Conservation (phyloP, 2,797 vertebrate genomes). For the Eremophila alpestris region DNA sequence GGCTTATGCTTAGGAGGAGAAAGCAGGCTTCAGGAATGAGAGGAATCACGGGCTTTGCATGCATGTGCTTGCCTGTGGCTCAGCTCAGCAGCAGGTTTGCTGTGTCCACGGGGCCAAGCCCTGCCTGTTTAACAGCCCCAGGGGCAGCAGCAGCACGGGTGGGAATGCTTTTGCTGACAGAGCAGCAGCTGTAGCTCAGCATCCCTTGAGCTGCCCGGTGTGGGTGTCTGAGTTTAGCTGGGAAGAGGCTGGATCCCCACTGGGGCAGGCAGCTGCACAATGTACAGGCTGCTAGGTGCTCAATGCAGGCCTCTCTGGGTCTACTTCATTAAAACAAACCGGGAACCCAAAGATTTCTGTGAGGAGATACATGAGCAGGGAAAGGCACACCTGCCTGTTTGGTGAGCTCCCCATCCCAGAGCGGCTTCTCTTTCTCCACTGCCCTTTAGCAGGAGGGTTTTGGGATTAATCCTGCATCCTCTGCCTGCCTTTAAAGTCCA, state of each 20-base stretch:
- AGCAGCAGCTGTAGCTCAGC: not conserved
- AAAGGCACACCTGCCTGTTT: not conserved
- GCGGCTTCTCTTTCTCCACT: not conserved
- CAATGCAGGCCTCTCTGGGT: not conserved
- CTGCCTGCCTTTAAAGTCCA: not conserved
- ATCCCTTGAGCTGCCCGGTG: not conserved
- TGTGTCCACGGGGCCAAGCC: not conserved
- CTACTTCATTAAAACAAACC: not conserved
- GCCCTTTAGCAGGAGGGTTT: not conserved
- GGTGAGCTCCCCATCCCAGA: not conserved
- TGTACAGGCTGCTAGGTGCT: not conserved
- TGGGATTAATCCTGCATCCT: not conserved
- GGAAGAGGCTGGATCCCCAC: not conserved
- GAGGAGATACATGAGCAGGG: not conserved
- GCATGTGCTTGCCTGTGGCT: not conserved
- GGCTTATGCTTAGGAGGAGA: rapidly evolving
- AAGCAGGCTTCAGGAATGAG: not conserved
- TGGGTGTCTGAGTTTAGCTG: not conserved
- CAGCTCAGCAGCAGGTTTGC: not conserved
- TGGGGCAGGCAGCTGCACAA: not conserved
- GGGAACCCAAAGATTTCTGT: not conserved
- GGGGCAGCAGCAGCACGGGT: not conserved
- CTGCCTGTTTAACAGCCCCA: not conserved
- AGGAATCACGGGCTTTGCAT: not conserved
- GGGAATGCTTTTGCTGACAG: not conserved